These are phyloP conservation scores for Eudyptes chrysolophus DNA, from an alignment of 2,113 vertebrate species.

Conservation along the genomic window DNA sequence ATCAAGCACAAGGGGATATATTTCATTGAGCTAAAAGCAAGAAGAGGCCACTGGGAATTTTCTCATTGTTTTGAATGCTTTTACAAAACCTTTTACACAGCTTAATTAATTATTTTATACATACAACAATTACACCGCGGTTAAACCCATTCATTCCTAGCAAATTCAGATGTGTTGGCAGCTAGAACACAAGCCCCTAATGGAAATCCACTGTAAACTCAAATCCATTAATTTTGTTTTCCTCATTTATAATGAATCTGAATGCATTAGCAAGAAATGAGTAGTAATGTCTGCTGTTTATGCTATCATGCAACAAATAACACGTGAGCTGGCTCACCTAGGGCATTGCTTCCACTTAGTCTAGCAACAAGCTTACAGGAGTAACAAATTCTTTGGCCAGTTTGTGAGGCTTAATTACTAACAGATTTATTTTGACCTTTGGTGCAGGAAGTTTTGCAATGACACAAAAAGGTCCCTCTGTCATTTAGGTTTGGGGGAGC, in stretches of 20 bases:
- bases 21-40: background rate
- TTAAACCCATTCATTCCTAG: conserved; percentile 12
- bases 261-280: background rate
- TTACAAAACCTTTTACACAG: background rate
- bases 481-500: background rate
- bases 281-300: background rate
- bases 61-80: background rate
- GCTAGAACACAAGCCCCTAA: background rate
- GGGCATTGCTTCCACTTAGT: background rate
- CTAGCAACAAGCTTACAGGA: background rate
- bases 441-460: background rate
- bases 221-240: background rate
- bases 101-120: conserved; percentile 30
- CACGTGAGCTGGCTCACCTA: background rate
- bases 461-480: background rate
- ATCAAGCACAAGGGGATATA: background rate
- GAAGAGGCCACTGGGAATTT: background rate
- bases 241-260: conserved; percentile 4
- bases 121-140: background rate
- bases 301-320: background rate
- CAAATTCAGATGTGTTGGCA: conserved; percentile 33
- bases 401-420: background rate
- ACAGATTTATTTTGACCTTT: background rate
- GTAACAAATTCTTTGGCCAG: background rate
- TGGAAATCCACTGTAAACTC: background rate